Evolutionary conservation across 2,888 invertebrate species (phyloP).

Genomic region (Papilio protenor): DNA sequence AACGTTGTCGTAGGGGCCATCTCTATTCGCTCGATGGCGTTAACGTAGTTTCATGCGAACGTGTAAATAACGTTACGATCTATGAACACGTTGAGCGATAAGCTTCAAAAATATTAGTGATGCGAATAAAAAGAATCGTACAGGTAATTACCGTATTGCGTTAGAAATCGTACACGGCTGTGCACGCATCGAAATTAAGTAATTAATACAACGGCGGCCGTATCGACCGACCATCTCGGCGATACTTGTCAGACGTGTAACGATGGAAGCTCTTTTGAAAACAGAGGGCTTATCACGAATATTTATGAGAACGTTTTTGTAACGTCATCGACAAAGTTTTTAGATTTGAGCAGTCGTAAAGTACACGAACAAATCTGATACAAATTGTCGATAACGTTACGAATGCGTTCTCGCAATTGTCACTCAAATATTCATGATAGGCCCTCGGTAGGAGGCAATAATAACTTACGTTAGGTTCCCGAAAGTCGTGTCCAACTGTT

Average conservation of each 20-base stretch:
- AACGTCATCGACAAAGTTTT: too few species aligned
- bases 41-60: slow-evolving; percentile 66
- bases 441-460: slow-evolving; percentile 53
- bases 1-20: slow-evolving; percentile 43
- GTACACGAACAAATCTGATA: slow-evolving; percentile 45
- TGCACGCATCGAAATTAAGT: slow-evolving; percentile 81
- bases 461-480: slow-evolving; percentile 37
- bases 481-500: not conserved
- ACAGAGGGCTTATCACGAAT: slow-evolving; percentile 53
- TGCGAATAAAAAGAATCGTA: slow-evolving; percentile 67
- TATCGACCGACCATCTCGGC: slow-evolving; percentile 77
- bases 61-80: slow-evolving; percentile 72
- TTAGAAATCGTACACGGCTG: slow-evolving; percentile 77
- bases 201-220: slow-evolving; percentile 72
- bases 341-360: too few species aligned
- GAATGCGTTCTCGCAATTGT: too few species aligned
- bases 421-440: too few species aligned
- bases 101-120: slow-evolving; percentile 77
- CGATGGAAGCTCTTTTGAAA: slow-evolving; percentile 71
- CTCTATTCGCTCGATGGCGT: slow-evolving; percentile 47
- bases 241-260: slow-evolving; percentile 65
- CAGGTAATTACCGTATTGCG: slow-evolving; percentile 70
- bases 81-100: slow-evolving; percentile 71
- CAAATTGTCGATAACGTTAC: too few species aligned
- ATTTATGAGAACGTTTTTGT: too few species aligned